phyloP scores from a whole-genome alignment of 2,797 vertebrate species.

The Varecia variegata region DNA sequence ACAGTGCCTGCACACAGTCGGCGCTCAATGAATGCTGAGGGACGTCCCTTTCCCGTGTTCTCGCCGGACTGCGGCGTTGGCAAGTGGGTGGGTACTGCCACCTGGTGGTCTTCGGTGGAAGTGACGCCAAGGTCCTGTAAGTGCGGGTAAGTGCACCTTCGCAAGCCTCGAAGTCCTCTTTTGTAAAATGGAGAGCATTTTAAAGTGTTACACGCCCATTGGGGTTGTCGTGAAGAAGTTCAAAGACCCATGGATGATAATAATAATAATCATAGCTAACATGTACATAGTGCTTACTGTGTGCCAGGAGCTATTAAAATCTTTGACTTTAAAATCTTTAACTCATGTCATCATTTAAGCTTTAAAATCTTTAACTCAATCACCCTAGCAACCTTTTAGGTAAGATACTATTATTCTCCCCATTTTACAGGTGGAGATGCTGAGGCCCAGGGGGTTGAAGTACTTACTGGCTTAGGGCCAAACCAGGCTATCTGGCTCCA shows the following conservation, averaged over 20 bases:
- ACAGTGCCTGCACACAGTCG: background rate
- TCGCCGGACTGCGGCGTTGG: background rate
- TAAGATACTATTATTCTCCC: background rate
- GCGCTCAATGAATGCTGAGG: background rate
- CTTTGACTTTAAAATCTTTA: background rate
- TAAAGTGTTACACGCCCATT: background rate
- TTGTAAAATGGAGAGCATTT: background rate
- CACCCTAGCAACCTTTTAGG: background rate
- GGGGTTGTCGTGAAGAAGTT: background rate
- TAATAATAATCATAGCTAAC: too few relatives aligned
- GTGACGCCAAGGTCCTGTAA: background rate
- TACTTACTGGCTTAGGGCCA: too few relatives aligned
- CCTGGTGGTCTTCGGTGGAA: background rate
- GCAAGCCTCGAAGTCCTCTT: background rate
- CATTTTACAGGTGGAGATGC: background rate
- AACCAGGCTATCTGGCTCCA: background rate
- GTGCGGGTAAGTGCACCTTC: background rate
- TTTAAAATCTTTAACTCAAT: background rate
- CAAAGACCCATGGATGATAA: background rate
- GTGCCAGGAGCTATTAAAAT: background rate
- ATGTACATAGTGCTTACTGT: background rate
- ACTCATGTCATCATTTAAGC: background rate
- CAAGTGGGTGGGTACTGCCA: conserved; percentile 14
- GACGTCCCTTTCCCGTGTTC: background rate
- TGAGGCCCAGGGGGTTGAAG: background rate